phyloP scores from a whole-genome alignment of 2,888 invertebrate species.

The Cecidostiba fungosa region DNA sequence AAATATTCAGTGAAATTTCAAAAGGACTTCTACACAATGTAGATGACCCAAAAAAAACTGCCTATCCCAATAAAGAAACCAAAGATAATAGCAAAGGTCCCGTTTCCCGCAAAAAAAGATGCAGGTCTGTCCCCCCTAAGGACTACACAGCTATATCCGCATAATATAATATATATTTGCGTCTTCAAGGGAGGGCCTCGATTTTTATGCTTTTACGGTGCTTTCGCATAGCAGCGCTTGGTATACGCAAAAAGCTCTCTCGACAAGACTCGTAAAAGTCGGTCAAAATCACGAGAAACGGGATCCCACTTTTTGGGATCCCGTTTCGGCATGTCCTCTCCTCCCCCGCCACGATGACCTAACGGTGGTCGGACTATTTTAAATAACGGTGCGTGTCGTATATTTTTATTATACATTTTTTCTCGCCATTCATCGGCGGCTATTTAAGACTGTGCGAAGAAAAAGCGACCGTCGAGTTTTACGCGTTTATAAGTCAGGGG shows the following conservation, averaged over 20 bases:
- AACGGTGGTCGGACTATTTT: conserved; percentile 75
- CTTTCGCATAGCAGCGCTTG: neutral
- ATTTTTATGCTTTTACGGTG: conserved; percentile 73
- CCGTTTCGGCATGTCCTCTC: conserved; percentile 72
- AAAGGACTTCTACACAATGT: neutral
- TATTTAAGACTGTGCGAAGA: no score
- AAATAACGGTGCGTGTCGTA: conserved; percentile 75
- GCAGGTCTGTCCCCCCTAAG: neutral
- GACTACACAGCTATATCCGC: neutral
- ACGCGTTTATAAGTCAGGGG: conserved; percentile 66
- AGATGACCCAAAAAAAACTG: neutral
- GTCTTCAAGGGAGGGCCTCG: neutral
- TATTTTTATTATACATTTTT: conserved; percentile 75
- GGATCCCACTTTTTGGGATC: conserved; percentile 74
- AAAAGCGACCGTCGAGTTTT: conserved; percentile 60
- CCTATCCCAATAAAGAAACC: neutral
- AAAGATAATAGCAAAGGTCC: neutral
- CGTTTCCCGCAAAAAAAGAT: neutral
- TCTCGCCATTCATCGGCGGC: conserved; percentile 15
- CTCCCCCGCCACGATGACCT: conserved; percentile 64
- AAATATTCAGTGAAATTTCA: neutral
- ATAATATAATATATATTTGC: conserved; percentile 25
- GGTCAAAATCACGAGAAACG: conserved; percentile 71
- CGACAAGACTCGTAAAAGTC: conserved; percentile 60
- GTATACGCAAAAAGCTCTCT: neutral